Percentiles rank a stretch among this genome's conserved stretches.
Conservation (phyloP, 2,797 vertebrate species). For the Amblyopsis hoosieri region DNA sequence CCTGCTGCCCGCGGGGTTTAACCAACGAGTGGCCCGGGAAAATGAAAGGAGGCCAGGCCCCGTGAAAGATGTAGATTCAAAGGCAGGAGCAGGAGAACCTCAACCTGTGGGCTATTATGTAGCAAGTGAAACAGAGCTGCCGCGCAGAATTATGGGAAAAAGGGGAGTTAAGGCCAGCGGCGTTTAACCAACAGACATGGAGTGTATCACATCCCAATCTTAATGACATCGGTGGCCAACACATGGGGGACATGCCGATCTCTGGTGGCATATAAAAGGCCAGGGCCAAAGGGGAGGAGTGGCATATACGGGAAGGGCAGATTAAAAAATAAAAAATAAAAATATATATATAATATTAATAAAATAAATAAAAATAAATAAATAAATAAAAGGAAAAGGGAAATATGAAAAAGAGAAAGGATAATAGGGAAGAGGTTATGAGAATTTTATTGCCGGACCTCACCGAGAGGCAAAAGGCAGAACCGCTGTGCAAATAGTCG, state of each 20-base stretch:
- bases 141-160: constrained; percentile 76
- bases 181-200: constrained; percentile 74
- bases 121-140: constrained; percentile 74
- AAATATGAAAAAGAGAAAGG: constrained; percentile 52
- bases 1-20: constrained; percentile 56
- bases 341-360: no score
- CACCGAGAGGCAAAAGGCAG: constrained; percentile 50
- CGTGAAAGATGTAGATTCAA: constrained; percentile 78
- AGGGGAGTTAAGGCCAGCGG: constrained; percentile 70
- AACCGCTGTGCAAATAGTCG: constrained; percentile 81
- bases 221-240: constrained; percentile 77
- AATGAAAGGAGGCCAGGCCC: constrained; percentile 62
- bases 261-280: constrained; percentile 72
- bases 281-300: constrained; percentile 56
- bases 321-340: constrained; percentile 9
- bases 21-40: constrained; percentile 40
- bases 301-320: constrained; percentile 52
- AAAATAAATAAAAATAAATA: constrained; percentile 1
- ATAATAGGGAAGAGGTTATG: constrained; percentile 57
- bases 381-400: constrained; percentile 20
- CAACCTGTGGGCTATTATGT: constrained; percentile 77
- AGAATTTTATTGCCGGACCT: constrained; percentile 66
- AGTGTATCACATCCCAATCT: constrained; percentile 79
- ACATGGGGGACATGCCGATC: constrained; percentile 73
- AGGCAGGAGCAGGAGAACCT: constrained; percentile 76